phyloP scores from a whole-genome alignment of 2,888 invertebrate species.

The Liopterus haemorrhoidalis region DNA sequence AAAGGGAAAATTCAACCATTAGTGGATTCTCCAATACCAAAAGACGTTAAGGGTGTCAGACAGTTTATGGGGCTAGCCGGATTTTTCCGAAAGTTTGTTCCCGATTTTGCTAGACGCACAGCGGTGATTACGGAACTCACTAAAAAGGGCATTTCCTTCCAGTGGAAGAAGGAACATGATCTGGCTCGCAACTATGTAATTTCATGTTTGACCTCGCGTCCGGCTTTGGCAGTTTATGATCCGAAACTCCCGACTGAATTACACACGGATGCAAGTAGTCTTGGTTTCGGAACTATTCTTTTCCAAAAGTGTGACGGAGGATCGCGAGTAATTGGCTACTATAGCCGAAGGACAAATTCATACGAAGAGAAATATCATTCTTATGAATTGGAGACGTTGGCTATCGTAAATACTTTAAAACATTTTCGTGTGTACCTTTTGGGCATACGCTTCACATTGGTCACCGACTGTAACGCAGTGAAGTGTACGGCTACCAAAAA shows the following conservation, averaged over 20 bases:
- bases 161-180: conserved; percentile 12
- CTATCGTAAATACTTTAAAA: conserved; percentile 34
- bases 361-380: conserved; percentile 35
- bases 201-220: conserved; percentile 16
- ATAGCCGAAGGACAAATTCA: conserved; percentile 31
- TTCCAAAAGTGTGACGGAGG: conserved; percentile 30
- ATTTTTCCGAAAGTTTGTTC: conserved; percentile 32
- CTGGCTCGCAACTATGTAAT: conserved; percentile 8
- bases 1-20: conserved; percentile 26
- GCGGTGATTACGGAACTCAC: conserved; percentile 25
- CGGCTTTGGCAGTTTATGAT: conserved; percentile 33
- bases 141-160: conserved; percentile 16
- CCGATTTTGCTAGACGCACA: conserved; percentile 25
- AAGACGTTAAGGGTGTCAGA: conserved; percentile 27
- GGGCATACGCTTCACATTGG: conserved; percentile 32
- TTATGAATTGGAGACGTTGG: conserved; percentile 37
- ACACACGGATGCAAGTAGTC: conserved; percentile 33
- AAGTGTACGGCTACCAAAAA: conserved; percentile 33
- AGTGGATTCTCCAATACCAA: conserved; percentile 26
- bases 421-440: conserved; percentile 35
- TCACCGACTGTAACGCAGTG: conserved; percentile 38
- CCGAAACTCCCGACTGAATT: conserved; percentile 25
- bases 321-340: conserved; percentile 32
- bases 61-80: conserved; percentile 32
- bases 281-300: conserved; percentile 33